Conservation (phyloP, 2,888 invertebrate species). For the Kryphioiulus occultus region DNA sequence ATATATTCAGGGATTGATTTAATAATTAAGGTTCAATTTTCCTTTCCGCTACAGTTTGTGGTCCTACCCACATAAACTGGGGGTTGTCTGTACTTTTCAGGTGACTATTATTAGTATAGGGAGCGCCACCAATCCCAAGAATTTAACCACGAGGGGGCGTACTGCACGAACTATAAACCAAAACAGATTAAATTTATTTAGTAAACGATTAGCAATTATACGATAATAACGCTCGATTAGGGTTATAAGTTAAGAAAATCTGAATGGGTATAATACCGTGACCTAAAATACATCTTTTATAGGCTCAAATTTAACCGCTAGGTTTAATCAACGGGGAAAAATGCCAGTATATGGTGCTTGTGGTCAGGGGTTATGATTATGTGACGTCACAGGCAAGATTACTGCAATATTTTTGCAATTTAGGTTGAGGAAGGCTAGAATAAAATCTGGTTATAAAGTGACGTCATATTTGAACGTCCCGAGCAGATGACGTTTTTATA, state of each 20-base stretch:
- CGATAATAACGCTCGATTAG: background rate
- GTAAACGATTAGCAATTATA: background rate
- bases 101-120: background rate
- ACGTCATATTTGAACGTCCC: too few relatives aligned
- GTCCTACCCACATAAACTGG: background rate
- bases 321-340: too few relatives aligned
- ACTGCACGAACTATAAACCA: background rate
- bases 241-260: background rate
- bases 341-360: too few relatives aligned
- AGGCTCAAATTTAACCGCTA: too few relatives aligned
- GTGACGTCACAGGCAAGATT: too few relatives aligned
- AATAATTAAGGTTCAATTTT: background rate
- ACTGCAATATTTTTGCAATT: too few relatives aligned
- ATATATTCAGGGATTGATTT: background rate
- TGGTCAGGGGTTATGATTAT: too few relatives aligned
- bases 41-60: background rate
- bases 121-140: background rate
- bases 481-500: too few relatives aligned
- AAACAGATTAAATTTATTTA: background rate
- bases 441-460: too few relatives aligned
- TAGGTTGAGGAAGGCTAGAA: too few relatives aligned
- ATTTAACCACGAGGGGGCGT: background rate
- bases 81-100: constrained; percentile 18
- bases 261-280: too few relatives aligned
- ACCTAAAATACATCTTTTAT: too few relatives aligned